Base-by-base conservation (phyloP, 92 coral and sea anemone genomes). In the Meandrina meandrites region DNA sequence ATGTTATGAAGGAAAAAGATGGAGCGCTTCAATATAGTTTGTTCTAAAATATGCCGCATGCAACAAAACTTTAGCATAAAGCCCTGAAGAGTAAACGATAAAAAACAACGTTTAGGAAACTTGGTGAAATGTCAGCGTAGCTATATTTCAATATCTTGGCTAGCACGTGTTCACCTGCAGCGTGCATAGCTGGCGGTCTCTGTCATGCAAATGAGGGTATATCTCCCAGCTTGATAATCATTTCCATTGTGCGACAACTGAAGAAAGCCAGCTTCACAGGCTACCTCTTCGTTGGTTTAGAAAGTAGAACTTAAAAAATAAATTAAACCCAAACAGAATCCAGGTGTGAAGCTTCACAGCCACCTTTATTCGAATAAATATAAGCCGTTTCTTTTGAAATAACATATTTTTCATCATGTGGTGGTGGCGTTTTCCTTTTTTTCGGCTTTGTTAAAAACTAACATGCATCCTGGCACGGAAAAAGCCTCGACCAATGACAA, bases 341-440 rank as follows among this genome's bases (percentile, higher is more conserved):
- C 84, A 81, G 60, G 60, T 81, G 74, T 51, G 76, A 64, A 42
- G 31, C 22, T 81, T 42, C 84, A n/a, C 75, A 66, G 40, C 17
- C 28, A 66, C 24, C 75, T 40, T 64, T 64, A 57, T n/a, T 81
- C 18, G 12, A 80, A 67, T 13, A 81, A 64, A 66, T n/a, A n/a
- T n/a, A 4, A 66, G 30, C 13, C 11, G 3, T 81, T 81, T 19
- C 56, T 16, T 3, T 19, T 17, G 0, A 24, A 67, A 45, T 17
- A 57, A 60, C 16, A 2, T 30, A 24, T 81, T 47, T 24, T 18
- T 12, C 16, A 19, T 4, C 13, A 34, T 15, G 18, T 32, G 76
- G 76, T 14, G 48, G 76, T 36, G 34, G 14, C 34, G 75, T 15
- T 69, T 30, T 32, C 51, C 82, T 79, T 57, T 32, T 48, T 56